Evolutionary conservation across 2,113 vertebrate species (phyloP).

Genomic region (Melospiza melodia): DNA sequence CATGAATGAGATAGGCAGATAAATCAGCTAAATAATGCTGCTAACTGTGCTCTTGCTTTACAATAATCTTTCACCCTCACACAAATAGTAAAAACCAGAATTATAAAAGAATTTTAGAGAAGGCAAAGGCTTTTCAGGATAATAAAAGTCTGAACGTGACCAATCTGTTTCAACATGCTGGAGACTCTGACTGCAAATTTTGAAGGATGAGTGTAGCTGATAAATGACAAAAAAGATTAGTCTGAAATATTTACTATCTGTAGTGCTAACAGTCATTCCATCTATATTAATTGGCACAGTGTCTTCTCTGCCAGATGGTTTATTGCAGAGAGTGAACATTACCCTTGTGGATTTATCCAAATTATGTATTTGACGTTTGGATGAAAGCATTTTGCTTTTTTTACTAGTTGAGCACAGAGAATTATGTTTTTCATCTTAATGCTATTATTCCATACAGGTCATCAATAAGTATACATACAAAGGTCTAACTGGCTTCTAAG

Average conservation of each 20-base stretch:
- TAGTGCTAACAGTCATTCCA: not conserved
- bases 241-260: constrained; percentile 33
- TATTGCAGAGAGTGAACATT: not conserved
- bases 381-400: not conserved
- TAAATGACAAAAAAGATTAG: not conserved
- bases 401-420: not conserved
- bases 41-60: not conserved
- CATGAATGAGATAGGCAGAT: not conserved
- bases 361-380: constrained; percentile 22
- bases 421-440: not conserved
- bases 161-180: not conserved
- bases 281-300: constrained; percentile 30
- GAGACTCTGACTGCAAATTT: not conserved
- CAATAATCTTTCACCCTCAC: not conserved
- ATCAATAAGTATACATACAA: not conserved
- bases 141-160: not conserved
- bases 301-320: constrained; percentile 61
- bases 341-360: not conserved
- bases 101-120: not conserved
- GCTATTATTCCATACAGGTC: not conserved
- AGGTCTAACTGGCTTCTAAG: not conserved
- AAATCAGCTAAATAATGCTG: not conserved
- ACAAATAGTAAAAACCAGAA: not conserved
- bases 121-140: not conserved
- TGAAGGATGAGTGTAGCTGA: constrained; percentile 15